phyloP scores from a whole-genome alignment of 1,140 invertebrate genomes.

The Euwallacea similis region DNA sequence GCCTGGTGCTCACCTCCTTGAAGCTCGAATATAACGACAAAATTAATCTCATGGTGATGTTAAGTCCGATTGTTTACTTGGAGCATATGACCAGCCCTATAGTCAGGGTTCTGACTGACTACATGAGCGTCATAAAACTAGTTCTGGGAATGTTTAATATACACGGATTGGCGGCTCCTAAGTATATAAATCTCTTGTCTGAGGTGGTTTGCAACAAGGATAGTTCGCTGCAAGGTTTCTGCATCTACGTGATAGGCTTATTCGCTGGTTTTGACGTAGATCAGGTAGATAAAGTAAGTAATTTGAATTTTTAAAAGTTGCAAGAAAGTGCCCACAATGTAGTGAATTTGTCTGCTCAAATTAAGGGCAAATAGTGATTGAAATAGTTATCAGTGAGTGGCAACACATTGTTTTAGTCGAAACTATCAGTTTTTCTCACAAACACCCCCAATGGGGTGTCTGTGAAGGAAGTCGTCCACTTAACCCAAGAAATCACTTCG shows the following conservation, averaged over 20 bases:
- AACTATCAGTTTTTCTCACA: slow-evolving; percentile 21
- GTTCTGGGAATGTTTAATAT: slow-evolving; percentile 1
- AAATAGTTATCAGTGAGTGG: no score
- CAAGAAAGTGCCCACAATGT: neutral
- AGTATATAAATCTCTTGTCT: neutral
- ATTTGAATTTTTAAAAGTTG: neutral
- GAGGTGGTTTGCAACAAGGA: slow-evolving; percentile 27
- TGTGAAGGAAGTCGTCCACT: slow-evolving; percentile 33
- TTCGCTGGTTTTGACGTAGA: slow-evolving; percentile 28
- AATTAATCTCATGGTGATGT: slow-evolving; percentile 57
- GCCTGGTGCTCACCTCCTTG: slow-evolving; percentile 59
- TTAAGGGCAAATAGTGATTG: no score
- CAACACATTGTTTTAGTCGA: slow-evolving; percentile 2
- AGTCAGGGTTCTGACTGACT: slow-evolving; percentile 7
- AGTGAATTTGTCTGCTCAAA: neutral
- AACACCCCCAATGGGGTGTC: slow-evolving; percentile 34
- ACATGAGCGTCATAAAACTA: slow-evolving; percentile 19
- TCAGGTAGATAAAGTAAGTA: slow-evolving; percentile 22
- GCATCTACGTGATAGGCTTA: slow-evolving; percentile 24
- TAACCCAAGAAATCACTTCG: slow-evolving; percentile 33
- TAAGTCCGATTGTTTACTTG: slow-evolving; percentile 63
- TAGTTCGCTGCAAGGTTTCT: slow-evolving; percentile 25
- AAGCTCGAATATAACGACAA: slow-evolving; percentile 61
- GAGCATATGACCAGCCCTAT: slow-evolving; percentile 27
- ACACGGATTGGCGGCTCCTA: slow-evolving; percentile 15